These are phyloP conservation scores for Glossophaga mutica DNA, from an alignment of 2,797 vertebrate species.

Conservation along the genomic window DNA sequence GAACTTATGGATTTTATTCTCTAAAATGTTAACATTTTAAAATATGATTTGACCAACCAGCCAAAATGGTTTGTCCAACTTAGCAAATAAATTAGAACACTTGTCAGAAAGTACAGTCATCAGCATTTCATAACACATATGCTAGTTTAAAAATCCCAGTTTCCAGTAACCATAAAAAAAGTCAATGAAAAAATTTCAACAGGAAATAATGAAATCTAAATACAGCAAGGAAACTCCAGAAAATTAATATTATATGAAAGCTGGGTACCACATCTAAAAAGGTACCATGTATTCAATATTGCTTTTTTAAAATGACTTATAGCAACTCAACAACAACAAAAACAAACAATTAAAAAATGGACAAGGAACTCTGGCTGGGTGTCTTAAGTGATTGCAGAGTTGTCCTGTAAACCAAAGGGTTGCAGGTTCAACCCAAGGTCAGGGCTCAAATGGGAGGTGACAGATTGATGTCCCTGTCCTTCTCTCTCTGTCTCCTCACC, in stretches of 20 bases:
- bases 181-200: background rate
- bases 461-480: no score
- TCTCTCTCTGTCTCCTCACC: no score
- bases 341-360: background rate
- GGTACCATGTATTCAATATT: background rate
- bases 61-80: background rate
- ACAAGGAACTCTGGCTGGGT: background rate
- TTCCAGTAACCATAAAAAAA: slow-evolving; percentile 38
- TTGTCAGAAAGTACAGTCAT: slow-evolving; percentile 41
- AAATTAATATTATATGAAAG: slow-evolving; percentile 5
- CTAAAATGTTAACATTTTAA: slow-evolving; percentile 25
- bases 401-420: no score
- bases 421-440: no score
- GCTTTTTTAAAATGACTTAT: background rate
- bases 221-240: background rate
- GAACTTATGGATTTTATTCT: background rate
- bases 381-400: no score
- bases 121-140: slow-evolving; percentile 49
- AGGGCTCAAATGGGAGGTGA: no score
- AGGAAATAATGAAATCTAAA: slow-evolving; percentile 30
- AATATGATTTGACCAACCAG: background rate
- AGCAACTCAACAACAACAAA: background rate
- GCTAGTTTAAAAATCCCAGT: slow-evolving; percentile 31
- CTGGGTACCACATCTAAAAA: background rate
- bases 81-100: slow-evolving; percentile 16